Evolutionary conservation across 2,797 vertebrate species (phyloP), one percentile per base, ranked within the genome.

Genomic region (Enteromius anoplus): DNA sequence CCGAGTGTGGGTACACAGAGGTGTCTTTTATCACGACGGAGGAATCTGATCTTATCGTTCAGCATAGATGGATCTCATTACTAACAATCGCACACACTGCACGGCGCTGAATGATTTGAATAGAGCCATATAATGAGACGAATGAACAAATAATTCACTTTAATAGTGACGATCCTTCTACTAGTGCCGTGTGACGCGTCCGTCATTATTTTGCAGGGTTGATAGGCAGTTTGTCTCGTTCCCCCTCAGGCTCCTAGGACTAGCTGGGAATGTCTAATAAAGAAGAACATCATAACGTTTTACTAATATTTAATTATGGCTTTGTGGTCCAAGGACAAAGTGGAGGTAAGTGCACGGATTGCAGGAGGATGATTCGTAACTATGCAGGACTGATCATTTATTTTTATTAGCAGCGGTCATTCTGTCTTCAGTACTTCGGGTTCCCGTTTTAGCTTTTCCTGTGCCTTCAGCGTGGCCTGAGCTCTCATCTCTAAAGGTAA

Each of bases 231-330:
- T 84, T 85, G 78, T 81, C 51, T 85, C 69, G 75, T 58, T 85
- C 81, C 78, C 85, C 82, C 80, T 80, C 75, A 17, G 73, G 82
- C 78, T 15, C 69, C 14, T 53, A 21, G n/a, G 82, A 58, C 84
- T 72, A 58, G 75, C 55, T 47, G 5, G 23, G 49, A 58, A 40
- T 21, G 65, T 64, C 83, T 87, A 85, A 88, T 86, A 85, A 88
- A 89, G 76, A 82, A 82, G 83, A 80, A 84, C 85, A 83, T 85
- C 72, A 81, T 84, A 84, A 78, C 47, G 81, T 87, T 86, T 86
- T 72, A 85, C 83, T 86, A 89, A 90, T 85, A 81, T 85, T 84
- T 82, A 85, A 86, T 87, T 85, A 86, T 84, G 81, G 83, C 81
- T 87, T 80, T 79, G 69, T 84, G 51, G 58, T 83, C 85, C 84